Evolutionary conservation across 2,888 invertebrate species (phyloP).

Genomic region (Saturnia pavonia): DNA sequence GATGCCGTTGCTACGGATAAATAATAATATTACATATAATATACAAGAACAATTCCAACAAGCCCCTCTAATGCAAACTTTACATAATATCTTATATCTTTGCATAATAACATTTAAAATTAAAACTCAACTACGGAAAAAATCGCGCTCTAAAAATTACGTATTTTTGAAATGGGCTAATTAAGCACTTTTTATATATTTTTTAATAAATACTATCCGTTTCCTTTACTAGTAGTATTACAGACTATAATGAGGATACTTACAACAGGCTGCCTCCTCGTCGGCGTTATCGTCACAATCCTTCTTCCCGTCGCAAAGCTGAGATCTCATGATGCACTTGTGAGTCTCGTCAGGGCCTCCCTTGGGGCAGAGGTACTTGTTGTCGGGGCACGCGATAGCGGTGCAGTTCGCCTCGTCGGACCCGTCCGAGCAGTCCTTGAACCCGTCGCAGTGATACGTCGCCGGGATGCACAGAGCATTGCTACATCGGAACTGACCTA

Average conservation of each 20-base stretch:
- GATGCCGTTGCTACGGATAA: constrained; percentile 85
- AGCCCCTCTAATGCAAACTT: too few relatives aligned
- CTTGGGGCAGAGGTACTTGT: constrained; percentile 94
- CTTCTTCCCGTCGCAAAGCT: constrained; percentile 93
- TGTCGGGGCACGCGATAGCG: constrained; percentile 92
- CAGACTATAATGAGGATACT: constrained; percentile 70
- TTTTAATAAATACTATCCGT: too few relatives aligned
- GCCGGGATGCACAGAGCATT: constrained; percentile 96
- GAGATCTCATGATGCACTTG: constrained; percentile 93
- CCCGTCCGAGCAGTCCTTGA: constrained; percentile 95
- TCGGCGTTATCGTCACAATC: constrained; percentile 97
- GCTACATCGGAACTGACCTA: constrained; percentile 95
- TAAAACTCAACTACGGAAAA: too few relatives aligned
- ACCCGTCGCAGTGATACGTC: constrained; percentile 92
- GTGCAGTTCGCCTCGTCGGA: constrained; percentile 95
- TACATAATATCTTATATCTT: too few relatives aligned
- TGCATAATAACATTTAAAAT: too few relatives aligned
- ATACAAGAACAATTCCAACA: neutral
- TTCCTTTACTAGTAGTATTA: too few relatives aligned
- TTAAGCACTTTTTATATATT: too few relatives aligned
- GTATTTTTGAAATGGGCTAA: too few relatives aligned
- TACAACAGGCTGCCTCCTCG: constrained; percentile 93
- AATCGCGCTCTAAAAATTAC: too few relatives aligned
- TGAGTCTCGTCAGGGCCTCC: constrained; percentile 86
- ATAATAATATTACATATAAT: neutral